Conservation (phyloP, 2,888 invertebrate species). For the Dynastes grantii region DNA sequence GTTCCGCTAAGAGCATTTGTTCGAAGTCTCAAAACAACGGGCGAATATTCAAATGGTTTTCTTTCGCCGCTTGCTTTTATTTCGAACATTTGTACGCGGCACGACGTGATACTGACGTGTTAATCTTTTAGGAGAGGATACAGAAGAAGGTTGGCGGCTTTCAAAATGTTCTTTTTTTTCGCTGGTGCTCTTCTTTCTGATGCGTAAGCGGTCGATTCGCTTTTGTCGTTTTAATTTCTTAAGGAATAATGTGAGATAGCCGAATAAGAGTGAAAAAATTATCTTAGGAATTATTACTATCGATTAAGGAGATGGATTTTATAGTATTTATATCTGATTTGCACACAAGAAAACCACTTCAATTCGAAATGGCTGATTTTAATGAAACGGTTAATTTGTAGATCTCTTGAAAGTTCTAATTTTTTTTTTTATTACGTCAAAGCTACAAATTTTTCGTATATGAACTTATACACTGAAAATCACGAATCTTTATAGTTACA, state of each 20-base stretch:
- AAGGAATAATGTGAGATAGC: not conserved
- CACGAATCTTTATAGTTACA: too few species aligned
- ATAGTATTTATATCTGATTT: not conserved
- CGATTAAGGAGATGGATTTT: conserved; percentile 4
- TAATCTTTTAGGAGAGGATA: conserved; percentile 56
- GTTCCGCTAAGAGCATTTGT: conserved; percentile 40
- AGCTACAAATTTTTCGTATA: too few species aligned
- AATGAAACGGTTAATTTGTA: too few species aligned
- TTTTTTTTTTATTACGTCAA: too few species aligned
- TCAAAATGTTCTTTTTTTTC: conserved; percentile 15
- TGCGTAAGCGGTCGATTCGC: not conserved
- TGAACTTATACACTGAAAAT: too few species aligned
- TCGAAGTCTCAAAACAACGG: conserved; percentile 54
- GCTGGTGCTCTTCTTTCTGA: not conserved
- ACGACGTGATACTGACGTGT: conserved; percentile 59
- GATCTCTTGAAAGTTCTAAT: too few species aligned
- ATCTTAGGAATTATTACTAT: not conserved
- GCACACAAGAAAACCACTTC: too few species aligned
- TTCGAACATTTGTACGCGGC: conserved; percentile 58
- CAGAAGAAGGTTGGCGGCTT: conserved; percentile 46
- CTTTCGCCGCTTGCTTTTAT: conserved; percentile 56
- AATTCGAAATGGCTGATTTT: too few species aligned
- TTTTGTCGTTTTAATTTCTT: conserved; percentile 1
- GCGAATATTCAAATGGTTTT: conserved; percentile 56
- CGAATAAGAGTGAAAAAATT: not conserved